Conservation (phyloP, 2,113 vertebrate species). For the Promerops cafer region DNA sequence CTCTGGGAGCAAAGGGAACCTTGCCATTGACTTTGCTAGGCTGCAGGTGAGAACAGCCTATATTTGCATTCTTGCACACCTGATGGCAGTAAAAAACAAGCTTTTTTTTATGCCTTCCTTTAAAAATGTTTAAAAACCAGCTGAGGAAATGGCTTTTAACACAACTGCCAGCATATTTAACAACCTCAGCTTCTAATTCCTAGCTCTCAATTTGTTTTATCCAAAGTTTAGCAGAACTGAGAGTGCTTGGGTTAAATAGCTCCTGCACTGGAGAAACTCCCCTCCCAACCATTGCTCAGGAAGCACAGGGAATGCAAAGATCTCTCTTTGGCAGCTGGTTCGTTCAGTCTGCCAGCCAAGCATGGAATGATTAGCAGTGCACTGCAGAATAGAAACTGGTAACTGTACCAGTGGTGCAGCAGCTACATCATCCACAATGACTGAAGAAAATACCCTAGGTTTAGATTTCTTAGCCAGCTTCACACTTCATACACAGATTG, state of each 20-base stretch:
- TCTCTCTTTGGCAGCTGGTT: slow-evolving; percentile 13
- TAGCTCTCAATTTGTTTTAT: slow-evolving; percentile 5
- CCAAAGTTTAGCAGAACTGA: slow-evolving; percentile 12
- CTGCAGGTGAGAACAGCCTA: slow-evolving; percentile 13
- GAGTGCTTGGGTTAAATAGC: slow-evolving; percentile 8
- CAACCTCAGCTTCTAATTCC: neutral
- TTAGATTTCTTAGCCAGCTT: neutral
- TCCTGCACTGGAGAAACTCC: neutral
- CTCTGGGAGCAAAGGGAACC: neutral
- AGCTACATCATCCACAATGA: neutral
- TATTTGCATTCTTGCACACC: slow-evolving; percentile 3
- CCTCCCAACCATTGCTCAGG: neutral
- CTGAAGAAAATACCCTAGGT: neutral
- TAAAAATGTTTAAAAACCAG: neutral
- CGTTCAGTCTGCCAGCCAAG: neutral
- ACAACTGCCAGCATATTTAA: neutral
- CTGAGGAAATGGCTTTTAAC: slow-evolving; percentile 14
- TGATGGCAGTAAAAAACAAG: slow-evolving; percentile 44
- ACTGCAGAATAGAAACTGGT: neutral
- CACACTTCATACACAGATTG: neutral
- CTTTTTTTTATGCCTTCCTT: neutral
- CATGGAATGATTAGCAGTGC: neutral
- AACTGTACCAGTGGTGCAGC: neutral
- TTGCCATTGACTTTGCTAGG: neutral
- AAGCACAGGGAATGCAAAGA: neutral